Base-by-base conservation (phyloP, 2,888 invertebrate species). In the Dichetophora obliterata region DNA sequence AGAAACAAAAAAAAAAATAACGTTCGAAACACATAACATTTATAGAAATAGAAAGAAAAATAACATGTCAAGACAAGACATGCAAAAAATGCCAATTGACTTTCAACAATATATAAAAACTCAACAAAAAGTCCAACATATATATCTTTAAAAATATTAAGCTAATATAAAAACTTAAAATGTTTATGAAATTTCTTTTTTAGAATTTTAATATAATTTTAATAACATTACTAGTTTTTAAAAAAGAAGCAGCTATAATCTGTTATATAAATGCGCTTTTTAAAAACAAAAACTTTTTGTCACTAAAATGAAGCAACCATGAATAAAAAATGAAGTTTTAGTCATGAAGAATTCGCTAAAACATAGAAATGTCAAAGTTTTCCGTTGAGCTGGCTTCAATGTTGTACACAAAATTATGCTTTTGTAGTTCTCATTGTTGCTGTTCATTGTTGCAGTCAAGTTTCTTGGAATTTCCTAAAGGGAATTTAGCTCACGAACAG, bases 291-390 rank as follows among this genome's bases (percentile, higher is more conserved):
- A 65, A 34, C 3, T 52, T 52, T 52, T 52, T 1, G 1, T n/a
- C 8, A 52, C 19, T 52, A 52, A 19, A 16, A 6, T n/a, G 4
- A 5, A n/a, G 3, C 8, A 19, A 52, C 52, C 4, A 19, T 5
- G n/a, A 52, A 52, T n/a, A 52, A 52, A 5, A 52, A 52, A 19
- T n/a, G 8, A 11, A 24, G 68, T 24, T 4, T 9, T 50, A 68
- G 37, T 1, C 57, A 43, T 27, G 8, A 66, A 66, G 52, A 37
- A 22, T 66, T 68, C 57, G 66, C 11, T 48, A 37, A 34, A 34
- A 75, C 24, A 81, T 78, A 82, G 82, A 84, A 85, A 84, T 84
- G 85, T 84, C 83, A 85, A 84, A 84, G 84, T 83, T 82, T 82
- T 72, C 22, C 59, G 34, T 50, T 61, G 82, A 84, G 82, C 83